Conservation (phyloP, 2,113 vertebrate genomes). For the Melanocharis versteri region DNA sequence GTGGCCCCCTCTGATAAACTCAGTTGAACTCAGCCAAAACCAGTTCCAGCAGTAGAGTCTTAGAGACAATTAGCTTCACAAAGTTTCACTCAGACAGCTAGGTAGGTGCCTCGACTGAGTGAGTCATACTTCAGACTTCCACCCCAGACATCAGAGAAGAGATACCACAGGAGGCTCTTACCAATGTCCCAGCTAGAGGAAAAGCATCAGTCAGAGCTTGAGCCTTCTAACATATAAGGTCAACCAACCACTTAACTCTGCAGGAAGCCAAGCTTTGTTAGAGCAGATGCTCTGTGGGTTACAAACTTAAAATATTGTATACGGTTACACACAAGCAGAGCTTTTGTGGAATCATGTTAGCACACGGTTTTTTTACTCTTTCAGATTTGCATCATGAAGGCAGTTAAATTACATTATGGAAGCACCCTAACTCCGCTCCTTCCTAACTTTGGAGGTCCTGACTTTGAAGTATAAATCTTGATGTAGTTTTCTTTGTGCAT, state of each 20-base stretch:
- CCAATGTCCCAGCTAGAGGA: conserved; percentile 36
- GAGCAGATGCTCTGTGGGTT: conserved; percentile 29
- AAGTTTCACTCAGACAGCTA: conserved; percentile 5
- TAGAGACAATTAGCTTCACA: not conserved
- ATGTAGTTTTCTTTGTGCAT: conserved; percentile 50
- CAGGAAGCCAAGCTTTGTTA: conserved; percentile 44
- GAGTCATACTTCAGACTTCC: conserved; percentile 43
- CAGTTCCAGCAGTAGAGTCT: not conserved
- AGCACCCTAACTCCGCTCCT: not conserved
- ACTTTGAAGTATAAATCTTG: conserved; percentile 52
- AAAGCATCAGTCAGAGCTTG: conserved; percentile 42
- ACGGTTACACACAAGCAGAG: conserved; percentile 12
- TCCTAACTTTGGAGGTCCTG: conserved; percentile 26
- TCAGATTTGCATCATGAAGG: conserved; percentile 14
- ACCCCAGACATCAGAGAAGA: conserved; percentile 44
- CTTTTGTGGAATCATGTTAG: conserved; percentile 13
- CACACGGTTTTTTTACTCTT: not conserved
- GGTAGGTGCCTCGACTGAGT: conserved; percentile 4
- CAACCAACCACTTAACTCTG: conserved; percentile 56
- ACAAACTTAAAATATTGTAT: conserved; percentile 45
- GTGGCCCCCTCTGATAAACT: conserved; percentile 51
- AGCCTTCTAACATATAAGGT: conserved; percentile 50
- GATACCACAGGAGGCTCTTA: conserved; percentile 45
- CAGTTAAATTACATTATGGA: not conserved
- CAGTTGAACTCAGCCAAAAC: conserved; percentile 25